Base-by-base conservation (phyloP, 1,140 invertebrate species). In the Triops longicaudatus region DNA sequence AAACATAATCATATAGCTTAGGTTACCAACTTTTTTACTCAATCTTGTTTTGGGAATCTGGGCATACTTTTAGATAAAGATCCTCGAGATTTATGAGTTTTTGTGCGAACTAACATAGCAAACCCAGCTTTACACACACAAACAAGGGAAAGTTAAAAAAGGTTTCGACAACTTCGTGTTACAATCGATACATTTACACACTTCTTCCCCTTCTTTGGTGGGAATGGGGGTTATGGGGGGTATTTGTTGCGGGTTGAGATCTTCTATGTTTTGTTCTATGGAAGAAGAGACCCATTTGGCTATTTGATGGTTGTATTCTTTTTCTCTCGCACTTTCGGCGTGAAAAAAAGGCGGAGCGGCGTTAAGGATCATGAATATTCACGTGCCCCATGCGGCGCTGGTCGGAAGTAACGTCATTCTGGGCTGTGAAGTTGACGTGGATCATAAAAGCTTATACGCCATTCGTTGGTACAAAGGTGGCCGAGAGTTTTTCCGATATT, bases 391-490 rank as follows among this genome's bases (percentile, higher is more conserved):
- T 63, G 50, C 50, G 50, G 50, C 50, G 17, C 50, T 63, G 6
- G 50, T 63, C 50, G 50, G 50, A 63, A 63, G 50, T 63, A 63
- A 63, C 50, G 50, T 63, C 50, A 63, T 63, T 63, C 50, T 63
- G 3, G 50, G 50, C 50, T 63, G 50, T 22, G 17, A 63, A 63
- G 50, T 63, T 22, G 50, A 63, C n/a, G 50, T 63, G 22, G 50
- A 63, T 22, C 50, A 63, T 63, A 63, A 78, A 44, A 76, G 82
- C 10, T 79, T 90, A 7, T 90, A 90, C 80, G 89, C 88, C 2
- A 87, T 90, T 17, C 90, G 88, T 81, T 91, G 90, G 90, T 89
- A 89, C 84, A 90, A 89, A 81, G 88, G 89, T 79, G 85, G 85
- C 12, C 79, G 82, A 7, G 87, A 90, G 80, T 90, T 90, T 83